Percentiles rank a stretch among this genome's conserved stretches.
These are phyloP conservation scores for Theristicus caerulescens DNA, from an alignment of 2,113 vertebrate genomes.

Conservation along the genomic window DNA sequence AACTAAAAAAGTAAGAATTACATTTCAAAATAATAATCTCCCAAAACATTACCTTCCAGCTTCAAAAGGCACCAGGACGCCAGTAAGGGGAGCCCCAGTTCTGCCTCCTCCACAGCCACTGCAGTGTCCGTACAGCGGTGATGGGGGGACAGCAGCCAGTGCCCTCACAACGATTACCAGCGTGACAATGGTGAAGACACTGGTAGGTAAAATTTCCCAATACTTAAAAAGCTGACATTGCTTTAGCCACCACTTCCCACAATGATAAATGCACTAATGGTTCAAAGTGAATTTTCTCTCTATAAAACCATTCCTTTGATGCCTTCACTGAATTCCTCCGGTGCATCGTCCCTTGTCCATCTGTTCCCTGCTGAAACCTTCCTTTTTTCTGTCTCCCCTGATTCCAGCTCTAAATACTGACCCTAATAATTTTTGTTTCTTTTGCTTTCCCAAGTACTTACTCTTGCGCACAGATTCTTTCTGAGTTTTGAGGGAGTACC, in stretches of 20 bases:
- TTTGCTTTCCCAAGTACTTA: neutral
- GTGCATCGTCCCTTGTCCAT: neutral
- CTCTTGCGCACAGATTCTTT: neutral
- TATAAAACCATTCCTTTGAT: neutral
- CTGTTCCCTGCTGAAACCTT: neutral
- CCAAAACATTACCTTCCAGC: neutral
- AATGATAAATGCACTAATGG: neutral
- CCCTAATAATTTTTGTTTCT: neutral
- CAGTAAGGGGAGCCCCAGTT: neutral
- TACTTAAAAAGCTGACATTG: neutral
- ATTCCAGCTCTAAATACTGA: neutral
- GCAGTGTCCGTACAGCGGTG: neutral
- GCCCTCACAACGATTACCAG: neutral
- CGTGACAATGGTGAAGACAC: neutral
- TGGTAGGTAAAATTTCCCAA: neutral
- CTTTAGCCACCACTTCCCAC: neutral
- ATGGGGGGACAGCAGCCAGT: neutral
- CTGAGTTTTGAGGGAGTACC: neutral
- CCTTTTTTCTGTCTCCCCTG: neutral
- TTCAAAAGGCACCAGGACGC: rapidly evolving
- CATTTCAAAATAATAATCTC: neutral
- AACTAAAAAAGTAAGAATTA: neutral
- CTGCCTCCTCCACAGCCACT: neutral
- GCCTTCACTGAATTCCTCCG: neutral
- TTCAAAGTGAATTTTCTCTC: neutral